These are phyloP conservation scores for Felis catus DNA, from an alignment of 2,113 vertebrate species.

Conservation along the genomic window DNA sequence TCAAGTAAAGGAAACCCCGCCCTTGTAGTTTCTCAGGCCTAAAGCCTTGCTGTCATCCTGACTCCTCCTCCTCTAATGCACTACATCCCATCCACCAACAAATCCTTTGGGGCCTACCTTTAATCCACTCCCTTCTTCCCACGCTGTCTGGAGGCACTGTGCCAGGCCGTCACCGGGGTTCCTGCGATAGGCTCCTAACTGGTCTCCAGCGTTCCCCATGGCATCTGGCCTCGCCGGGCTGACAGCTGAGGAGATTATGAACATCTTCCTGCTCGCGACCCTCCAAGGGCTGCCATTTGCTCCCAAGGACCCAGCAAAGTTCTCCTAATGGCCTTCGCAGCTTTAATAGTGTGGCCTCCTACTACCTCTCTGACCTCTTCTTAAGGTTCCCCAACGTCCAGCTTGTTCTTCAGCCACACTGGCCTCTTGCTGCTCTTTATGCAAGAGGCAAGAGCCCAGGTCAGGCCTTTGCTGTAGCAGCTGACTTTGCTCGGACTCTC, in stretches of 20 bases:
- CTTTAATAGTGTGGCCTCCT: not conserved
- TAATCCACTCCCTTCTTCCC: not conserved
- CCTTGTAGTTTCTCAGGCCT: not conserved
- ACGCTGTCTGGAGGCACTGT: not conserved
- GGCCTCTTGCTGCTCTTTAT: not conserved
- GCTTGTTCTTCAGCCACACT: not conserved
- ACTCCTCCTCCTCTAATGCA: not conserved
- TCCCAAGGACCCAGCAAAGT: not conserved
- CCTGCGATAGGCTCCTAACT: not conserved
- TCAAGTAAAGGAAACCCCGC: too few relatives aligned
- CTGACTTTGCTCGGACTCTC: too few relatives aligned
- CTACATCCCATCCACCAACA: not conserved
- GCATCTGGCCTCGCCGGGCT: not conserved
- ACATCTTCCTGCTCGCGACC: not conserved
- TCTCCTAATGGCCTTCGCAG: not conserved
- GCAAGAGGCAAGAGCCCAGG: accelerated
- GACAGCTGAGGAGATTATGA: not conserved
- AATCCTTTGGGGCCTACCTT: not conserved
- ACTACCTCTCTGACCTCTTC: not conserved
- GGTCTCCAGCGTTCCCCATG: accelerated
- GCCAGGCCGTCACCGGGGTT: not conserved
- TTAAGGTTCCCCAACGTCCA: not conserved
- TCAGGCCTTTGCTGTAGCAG: not conserved
- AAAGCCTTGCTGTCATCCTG: not conserved
- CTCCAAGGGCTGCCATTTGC: not conserved